Conservation (phyloP, 1,140 invertebrate species). For the Chlorops oryzae region DNA sequence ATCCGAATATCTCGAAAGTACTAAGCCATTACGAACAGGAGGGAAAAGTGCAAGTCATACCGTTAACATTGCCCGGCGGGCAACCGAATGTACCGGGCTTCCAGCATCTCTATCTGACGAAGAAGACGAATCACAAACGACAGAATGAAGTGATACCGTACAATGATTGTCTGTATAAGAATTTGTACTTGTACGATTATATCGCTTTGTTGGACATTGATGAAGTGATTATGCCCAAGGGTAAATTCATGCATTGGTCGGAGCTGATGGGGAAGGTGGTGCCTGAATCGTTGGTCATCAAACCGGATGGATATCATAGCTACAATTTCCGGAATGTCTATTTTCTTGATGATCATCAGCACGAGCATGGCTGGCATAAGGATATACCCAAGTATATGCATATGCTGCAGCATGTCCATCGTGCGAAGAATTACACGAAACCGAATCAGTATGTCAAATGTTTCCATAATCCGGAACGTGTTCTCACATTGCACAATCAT, state of each 20-base stretch:
- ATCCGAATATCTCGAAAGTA: constrained; percentile 86
- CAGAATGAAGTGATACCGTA: constrained; percentile 95
- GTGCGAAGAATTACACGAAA: constrained; percentile 86
- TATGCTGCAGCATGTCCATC: constrained; percentile 89
- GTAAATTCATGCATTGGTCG: constrained; percentile 66
- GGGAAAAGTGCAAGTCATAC: constrained; percentile 76
- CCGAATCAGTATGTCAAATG: constrained; percentile 91
- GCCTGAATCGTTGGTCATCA: constrained; percentile 60
- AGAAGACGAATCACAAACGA: constrained; percentile 84
- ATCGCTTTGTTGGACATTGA: constrained; percentile 88
- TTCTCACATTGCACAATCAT: constrained; percentile 87
- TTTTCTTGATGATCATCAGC: constrained; percentile 86
- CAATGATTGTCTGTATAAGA: constrained; percentile 93
- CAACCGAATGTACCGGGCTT: constrained; percentile 84
- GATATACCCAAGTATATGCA: constrained; percentile 86
- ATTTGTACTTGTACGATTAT: constrained; percentile 85
- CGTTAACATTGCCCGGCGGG: constrained; percentile 81
- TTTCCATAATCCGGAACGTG: constrained; percentile 86
- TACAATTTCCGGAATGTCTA: constrained; percentile 93
- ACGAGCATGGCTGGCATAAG: constrained; percentile 74
- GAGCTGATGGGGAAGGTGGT: constrained; percentile 71
- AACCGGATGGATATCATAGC: constrained; percentile 67
- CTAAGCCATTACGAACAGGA: constrained; percentile 70
- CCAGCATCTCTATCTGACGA: constrained; percentile 81
- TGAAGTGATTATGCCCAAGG: constrained; percentile 89